Evolutionary conservation across 2,797 vertebrate genomes (phyloP).

Genomic region (Phoxinus dragarum): DNA sequence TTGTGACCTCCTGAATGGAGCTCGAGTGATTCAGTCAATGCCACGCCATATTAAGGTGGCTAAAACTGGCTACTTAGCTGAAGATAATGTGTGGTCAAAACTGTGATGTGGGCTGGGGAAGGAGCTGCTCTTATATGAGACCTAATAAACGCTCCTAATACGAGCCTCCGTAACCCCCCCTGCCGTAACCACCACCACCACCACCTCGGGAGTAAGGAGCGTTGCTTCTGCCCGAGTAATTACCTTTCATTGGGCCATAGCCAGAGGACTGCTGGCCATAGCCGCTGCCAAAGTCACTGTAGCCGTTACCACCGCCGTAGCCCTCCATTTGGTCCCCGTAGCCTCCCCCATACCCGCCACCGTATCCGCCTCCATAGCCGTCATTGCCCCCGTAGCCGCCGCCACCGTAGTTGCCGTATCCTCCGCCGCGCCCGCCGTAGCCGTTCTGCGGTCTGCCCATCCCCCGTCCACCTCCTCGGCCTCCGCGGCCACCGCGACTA

Average conservation of each 20-base stretch:
- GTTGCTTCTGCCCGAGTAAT: constrained; percentile 83
- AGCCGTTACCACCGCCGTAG: constrained; percentile 87
- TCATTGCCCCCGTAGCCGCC: constrained; percentile 80
- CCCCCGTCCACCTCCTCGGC: constrained; percentile 81
- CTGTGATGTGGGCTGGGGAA: constrained; percentile 65
- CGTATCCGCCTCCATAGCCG: constrained; percentile 82
- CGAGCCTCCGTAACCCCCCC: constrained; percentile 86
- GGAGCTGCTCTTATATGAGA: constrained; percentile 61
- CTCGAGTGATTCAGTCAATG: constrained; percentile 59
- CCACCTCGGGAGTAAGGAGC: constrained; percentile 87
- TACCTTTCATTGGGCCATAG: constrained; percentile 93
- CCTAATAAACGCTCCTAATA: constrained; percentile 69
- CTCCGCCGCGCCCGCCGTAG: constrained; percentile 85
- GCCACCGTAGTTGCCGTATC: constrained; percentile 84
- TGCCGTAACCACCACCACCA: constrained; percentile 84
- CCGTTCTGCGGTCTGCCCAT: constrained; percentile 87
- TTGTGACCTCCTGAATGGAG: constrained; percentile 55
- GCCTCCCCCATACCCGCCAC: constrained; percentile 86
- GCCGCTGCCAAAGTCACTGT: constrained; percentile 92
- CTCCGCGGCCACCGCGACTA: constrained; percentile 78
- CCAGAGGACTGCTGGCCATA: constrained; percentile 93
- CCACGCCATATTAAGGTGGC: constrained; percentile 49
- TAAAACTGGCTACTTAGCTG: constrained; percentile 48
- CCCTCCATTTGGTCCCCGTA: constrained; percentile 81
- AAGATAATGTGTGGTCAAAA: constrained; percentile 53